These are phyloP conservation scores for Excalfactoria chinensis DNA, from an alignment of 2,113 vertebrate genomes.

Conservation along the genomic window DNA sequence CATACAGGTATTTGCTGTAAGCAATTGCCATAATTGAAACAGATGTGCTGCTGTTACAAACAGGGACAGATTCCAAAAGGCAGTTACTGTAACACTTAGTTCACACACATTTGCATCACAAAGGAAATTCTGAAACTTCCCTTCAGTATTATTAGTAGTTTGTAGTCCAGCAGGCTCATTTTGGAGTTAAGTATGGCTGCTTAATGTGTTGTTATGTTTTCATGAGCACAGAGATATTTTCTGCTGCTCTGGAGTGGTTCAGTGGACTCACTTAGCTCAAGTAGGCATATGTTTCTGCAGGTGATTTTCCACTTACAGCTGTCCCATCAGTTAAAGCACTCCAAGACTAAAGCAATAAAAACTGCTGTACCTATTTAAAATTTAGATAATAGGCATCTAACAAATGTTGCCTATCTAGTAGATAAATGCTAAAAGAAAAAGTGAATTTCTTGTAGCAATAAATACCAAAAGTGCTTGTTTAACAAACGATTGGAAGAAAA, in stretches of 20 bases:
- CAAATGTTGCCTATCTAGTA: not conserved
- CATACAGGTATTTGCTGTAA: not conserved
- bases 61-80: not conserved
- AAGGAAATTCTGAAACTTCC: not conserved
- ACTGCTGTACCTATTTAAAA: not conserved
- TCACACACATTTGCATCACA: not conserved
- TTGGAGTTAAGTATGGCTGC: not conserved
- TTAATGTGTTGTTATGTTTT: not conserved
- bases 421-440: not conserved
- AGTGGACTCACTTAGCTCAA: conserved; percentile 20
- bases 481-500: not conserved
- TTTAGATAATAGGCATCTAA: not conserved
- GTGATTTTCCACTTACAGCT: conserved; percentile 57
- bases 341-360: not conserved
- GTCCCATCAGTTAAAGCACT: not conserved
- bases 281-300: conserved; percentile 30
- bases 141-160: not conserved
- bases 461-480: not conserved
- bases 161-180: not conserved
- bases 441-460: not conserved
- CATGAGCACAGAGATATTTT: not conserved
- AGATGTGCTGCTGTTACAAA: not conserved
- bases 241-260: not conserved
- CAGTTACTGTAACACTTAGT: not conserved
- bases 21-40: not conserved